Percentiles rank a stretch among this genome's conserved stretches.
These are phyloP conservation scores for Melierax canorus DNA, from an alignment of 2,113 vertebrate species.

Conservation along the genomic window DNA sequence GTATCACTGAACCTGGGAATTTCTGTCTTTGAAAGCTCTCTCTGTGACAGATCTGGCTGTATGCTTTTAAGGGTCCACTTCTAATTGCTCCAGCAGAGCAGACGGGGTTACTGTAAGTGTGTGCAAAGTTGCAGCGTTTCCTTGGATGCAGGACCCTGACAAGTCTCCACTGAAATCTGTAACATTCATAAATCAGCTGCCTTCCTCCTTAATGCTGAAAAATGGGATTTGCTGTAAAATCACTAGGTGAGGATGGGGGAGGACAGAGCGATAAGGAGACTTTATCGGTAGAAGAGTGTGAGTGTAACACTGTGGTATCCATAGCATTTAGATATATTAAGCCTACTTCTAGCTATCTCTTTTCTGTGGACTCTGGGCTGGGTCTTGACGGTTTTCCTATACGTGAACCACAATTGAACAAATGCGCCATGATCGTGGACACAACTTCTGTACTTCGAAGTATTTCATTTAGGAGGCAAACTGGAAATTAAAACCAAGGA, in stretches of 20 bases:
- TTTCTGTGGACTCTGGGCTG: not conserved
- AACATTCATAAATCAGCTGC: not conserved
- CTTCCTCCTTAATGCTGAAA: not conserved
- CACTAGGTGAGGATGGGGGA: not conserved
- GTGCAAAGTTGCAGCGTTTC: not conserved
- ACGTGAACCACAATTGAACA: accelerated
- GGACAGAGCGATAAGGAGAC: not conserved
- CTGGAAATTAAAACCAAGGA: not conserved
- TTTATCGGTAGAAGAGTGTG: not conserved
- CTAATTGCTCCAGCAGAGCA: not conserved
- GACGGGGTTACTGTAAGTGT: not conserved
- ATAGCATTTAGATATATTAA: not conserved
- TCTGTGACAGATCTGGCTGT: not conserved
- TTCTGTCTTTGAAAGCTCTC: not conserved
- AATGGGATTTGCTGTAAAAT: not conserved
- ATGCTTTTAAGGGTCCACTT: not conserved
- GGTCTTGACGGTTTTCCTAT: not conserved
- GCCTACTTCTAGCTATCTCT: not conserved
- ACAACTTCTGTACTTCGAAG: not conserved
- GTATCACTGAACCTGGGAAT: not conserved
- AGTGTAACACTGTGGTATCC: not conserved
- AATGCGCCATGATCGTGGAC: not conserved
- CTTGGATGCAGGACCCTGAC: not conserved
- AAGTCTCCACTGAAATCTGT: not conserved
- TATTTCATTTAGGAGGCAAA: not conserved